Evolutionary conservation across 2,113 vertebrate genomes (phyloP).

Genomic region (Centropus bengalensis): DNA sequence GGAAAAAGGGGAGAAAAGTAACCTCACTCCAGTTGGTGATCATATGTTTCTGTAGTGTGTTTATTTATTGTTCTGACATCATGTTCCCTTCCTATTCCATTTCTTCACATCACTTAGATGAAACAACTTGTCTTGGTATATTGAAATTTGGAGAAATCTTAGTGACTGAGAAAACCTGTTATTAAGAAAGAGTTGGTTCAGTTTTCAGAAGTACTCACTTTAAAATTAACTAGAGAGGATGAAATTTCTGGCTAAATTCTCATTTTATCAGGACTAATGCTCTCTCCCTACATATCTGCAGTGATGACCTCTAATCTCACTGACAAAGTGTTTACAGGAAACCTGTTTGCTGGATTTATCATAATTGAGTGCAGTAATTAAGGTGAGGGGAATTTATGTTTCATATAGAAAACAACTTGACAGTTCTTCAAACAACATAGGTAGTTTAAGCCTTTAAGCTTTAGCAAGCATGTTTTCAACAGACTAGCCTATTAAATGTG

Average conservation of each 20-base stretch:
- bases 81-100: not conserved
- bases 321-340: conserved; percentile 59
- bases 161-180: not conserved
- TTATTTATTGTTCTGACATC: not conserved
- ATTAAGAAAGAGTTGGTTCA: not conserved
- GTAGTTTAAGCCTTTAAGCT: conserved; percentile 71
- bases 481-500: conserved; percentile 41
- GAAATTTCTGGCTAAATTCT: not conserved
- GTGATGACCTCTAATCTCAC: conserved; percentile 23
- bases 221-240: not conserved
- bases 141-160: not conserved
- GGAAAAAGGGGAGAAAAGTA: not conserved
- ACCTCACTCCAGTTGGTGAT: not conserved
- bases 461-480: conserved; percentile 43
- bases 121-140: not conserved
- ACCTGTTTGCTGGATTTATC: conserved; percentile 68
- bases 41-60: not conserved
- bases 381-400: conserved; percentile 53
- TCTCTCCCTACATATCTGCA: not conserved
- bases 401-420: conserved; percentile 65
- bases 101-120: not conserved
- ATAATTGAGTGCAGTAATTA: conserved; percentile 73
- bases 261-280: conserved; percentile 26
- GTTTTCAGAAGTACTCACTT: not conserved
- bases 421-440: conserved; percentile 29